phyloP scores from a whole-genome alignment of 2,888 invertebrate species.

The Abrostola tripartita region DNA sequence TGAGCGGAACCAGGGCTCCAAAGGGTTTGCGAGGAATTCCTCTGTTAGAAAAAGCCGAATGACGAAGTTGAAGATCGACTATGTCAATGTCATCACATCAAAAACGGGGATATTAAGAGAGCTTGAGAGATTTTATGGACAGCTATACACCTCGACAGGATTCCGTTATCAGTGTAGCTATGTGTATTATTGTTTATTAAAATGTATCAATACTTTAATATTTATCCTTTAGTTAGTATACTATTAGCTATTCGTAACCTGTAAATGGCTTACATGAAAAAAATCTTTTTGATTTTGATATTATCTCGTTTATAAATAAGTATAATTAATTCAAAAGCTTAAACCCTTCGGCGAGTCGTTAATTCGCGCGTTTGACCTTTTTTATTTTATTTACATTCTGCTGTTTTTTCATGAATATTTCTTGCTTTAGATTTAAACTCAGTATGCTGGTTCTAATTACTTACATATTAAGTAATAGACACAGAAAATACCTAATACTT shows the following conservation, averaged over 20 bases:
- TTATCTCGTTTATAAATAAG: slow-evolving; percentile 62
- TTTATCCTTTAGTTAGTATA: not conserved
- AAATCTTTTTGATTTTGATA: slow-evolving; percentile 22
- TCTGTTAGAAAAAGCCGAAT: too few species aligned
- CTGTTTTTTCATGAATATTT: slow-evolving; percentile 48
- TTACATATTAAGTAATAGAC: not conserved
- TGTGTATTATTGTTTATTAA: too few species aligned
- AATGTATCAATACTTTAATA: too few species aligned
- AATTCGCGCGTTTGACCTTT: slow-evolving; percentile 62
- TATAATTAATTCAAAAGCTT: slow-evolving; percentile 65
- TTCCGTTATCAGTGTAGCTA: too few species aligned
- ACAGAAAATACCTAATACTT: too few species aligned
- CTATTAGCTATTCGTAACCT: not conserved
- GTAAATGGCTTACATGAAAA: not conserved
- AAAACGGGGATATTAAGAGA: too few species aligned
- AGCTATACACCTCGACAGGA: too few species aligned
- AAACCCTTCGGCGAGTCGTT: slow-evolving; percentile 61
- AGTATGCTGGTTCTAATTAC: slow-evolving; percentile 32
- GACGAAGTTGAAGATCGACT: too few species aligned
- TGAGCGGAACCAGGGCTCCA: too few species aligned
- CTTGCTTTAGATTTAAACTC: slow-evolving; percentile 35
- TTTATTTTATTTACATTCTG: slow-evolving; percentile 57
- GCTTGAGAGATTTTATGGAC: too few species aligned
- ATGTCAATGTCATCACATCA: too few species aligned
- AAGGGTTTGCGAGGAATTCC: too few species aligned